Evolutionary conservation across 2,113 vertebrate species (phyloP), one percentile per base, ranked within the genome.

Genomic region (Tragelaphus buxtoni): DNA sequence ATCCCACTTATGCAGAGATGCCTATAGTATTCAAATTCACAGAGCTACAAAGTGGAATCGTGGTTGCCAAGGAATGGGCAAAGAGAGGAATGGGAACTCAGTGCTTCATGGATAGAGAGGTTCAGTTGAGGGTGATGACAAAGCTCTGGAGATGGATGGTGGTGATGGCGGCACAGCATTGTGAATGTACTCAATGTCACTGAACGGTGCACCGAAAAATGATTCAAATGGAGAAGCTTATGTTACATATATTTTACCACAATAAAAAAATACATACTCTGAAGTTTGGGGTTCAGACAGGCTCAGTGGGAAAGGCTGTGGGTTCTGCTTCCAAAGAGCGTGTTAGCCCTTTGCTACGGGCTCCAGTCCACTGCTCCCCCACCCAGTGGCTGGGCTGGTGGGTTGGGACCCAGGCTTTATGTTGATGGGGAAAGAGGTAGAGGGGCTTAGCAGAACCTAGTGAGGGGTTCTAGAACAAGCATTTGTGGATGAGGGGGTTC

Each of bases 321-420:
- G 12, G 6, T 82, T 60, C 65, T 82, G 74, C 63, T 87, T 94
- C 58, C 24, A 80, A 17, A 95, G 24, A 53, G 49, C 11, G 2
- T 45, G 7, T 13, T 22, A 3, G 32, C 35, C 42, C 30, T 72
- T 86, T 82, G 30, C 42, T 39, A 12, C 18, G 53, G 16, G 7
- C 2, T 32, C n/a, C 39, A 49, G 28, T 9, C 16, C 28, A 18
- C 1, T 35, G 55, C 6, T 4, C 42, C 1, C 26, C 13, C 5
- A 30, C 1, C 8, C 42, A n/a, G 20, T 32, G 56, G 16, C 47
- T 51, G 35, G 30, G 4, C 11, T 30, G 9, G 30, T 12, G 47
- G 47, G 17, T 83, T 58, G 24, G 17, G 16, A 20, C 17, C 60
- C 72, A 74, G 51, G 26, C 30, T 58, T 81, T 35, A 47, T 8